Base-by-base conservation (phyloP, 2,888 invertebrate species). In the Pyrocoelia pectoralis region DNA sequence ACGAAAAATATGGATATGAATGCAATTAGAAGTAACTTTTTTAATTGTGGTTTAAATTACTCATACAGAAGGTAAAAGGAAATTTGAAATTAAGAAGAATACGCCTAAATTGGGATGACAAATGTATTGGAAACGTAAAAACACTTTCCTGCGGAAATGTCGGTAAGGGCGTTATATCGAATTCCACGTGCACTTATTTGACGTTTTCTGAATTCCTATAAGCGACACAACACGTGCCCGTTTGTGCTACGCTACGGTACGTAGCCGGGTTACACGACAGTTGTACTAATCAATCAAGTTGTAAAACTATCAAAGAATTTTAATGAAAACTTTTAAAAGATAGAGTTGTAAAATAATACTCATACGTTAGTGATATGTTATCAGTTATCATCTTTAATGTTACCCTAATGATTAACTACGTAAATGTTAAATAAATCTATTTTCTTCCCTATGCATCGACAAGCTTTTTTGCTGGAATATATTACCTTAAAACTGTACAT, bases 131-230 rank as follows among this genome's bases (percentile, higher is more conserved):
- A 54, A 38, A 24, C 56, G 43, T 49, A 56, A 61, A 24, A 56
- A 54, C 38, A 55, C 56, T 55, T 66, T 66, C 62, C 62, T 66
- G 59, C 66, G 66, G 66, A 66, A 66, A 56, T 61, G 61, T 60
- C 65, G 60, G 58, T 49, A 28, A 52, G 61, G 61, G 55, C 66
- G 52, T 55, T 46, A 55, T 63, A 58, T 54, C 54, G 50, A 54
- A 50, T 50, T 51, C 56, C 60, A 65, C 50, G 65, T 56, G 61
- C 56, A 33, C 33, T n/a, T 24, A 24, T 24, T 49, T 43, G 38
- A 19, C 33, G 49, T 55, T 46, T 65, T 61, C 54, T 46, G 54
- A 52, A 65, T 65, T 65, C 57, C 58, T 56, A 14, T 24, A 43
- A 28, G 33, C 50, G 46, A 49, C 56, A 49, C 46, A 61, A 65